phyloP scores from a whole-genome alignment of 2,797 vertebrate genomes.

The Sebastes diploproa region DNA sequence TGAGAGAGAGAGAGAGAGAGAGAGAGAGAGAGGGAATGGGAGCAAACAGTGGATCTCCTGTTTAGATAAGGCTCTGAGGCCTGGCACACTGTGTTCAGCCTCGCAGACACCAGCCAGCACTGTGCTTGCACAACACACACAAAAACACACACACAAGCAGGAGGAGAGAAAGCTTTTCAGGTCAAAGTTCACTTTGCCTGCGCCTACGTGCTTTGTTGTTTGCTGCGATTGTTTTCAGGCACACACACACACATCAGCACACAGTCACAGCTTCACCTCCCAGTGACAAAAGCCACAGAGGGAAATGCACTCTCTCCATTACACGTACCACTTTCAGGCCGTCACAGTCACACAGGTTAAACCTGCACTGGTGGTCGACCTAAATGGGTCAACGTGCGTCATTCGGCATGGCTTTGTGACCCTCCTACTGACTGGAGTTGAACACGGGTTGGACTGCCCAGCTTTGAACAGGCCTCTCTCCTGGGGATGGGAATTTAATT shows the following conservation, averaged over 20 bases:
- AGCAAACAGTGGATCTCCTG: conserved; percentile 58
- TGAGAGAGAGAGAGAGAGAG: conserved; percentile 19
- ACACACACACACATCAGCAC: not conserved
- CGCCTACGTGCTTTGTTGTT: conserved; percentile 53
- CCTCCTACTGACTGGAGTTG: conserved; percentile 18
- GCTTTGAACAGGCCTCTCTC: not conserved
- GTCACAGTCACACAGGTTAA: conserved; percentile 17
- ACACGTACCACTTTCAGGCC: not conserved
- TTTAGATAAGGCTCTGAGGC: conserved; percentile 59
- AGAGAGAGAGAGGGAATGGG: conserved; percentile 14
- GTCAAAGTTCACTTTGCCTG: conserved; percentile 66
- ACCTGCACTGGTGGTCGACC: conserved; percentile 1
- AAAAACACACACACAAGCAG: conserved; percentile 42
- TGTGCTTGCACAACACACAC: conserved; percentile 63
- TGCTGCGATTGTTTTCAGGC: conserved; percentile 47
- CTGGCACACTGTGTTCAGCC: conserved; percentile 61
- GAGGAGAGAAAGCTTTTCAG: conserved; percentile 62
- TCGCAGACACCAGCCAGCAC: conserved; percentile 45
- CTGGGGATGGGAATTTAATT: not conserved
- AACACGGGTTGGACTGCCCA: not conserved
- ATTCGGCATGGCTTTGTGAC: conserved; percentile 20
- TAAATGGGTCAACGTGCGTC: conserved; percentile 34
- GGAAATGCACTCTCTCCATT: not conserved
- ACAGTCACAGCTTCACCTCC: conserved; percentile 1
- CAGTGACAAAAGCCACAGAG: conserved; percentile 12